Evolutionary conservation across 2,797 vertebrate genomes (phyloP), one percentile per base, ranked within the genome.

Genomic region (Acipenser transmontanus): DNA sequence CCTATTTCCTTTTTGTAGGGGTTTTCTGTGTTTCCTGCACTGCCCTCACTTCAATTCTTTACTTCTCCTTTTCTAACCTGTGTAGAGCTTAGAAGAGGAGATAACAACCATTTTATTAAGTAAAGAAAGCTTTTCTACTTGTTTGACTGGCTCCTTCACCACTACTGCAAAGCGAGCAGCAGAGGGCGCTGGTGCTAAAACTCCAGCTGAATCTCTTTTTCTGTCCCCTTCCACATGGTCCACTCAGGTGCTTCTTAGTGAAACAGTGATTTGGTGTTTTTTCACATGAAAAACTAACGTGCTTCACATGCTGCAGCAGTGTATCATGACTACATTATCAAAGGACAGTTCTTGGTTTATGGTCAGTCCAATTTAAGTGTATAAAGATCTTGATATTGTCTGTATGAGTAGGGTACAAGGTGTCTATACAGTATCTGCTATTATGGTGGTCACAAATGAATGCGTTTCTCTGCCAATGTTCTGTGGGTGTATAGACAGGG

Each of bases 1-100:
- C 6, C 6, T 20, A 7, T 61, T 66, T 66, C 20, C 11, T 9
- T 13, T 57, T 59, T 14, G 10, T 48, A 49, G 34, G 48, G 0
- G 14, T 13, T 6, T n/a, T 52, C 7, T 49, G n/a, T 63, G 34
- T 34, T 9, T 47, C 6, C 6, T 20, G 47, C 66, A 17, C 61
- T 49, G 49, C 9, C 64, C 74, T 76, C 71, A 76, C 69, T 73
- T 74, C 89, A 85, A 77, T 74, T 82, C 73, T 72, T 74, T 80
- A 77, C 81, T 80, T 82, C 84, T 81, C 74, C 74, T 81, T 82
- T 79, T 88, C 75, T 81, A 76, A 89, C 87, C 68, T 76, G 66
- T 88, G 78, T 84, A 97, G 93, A 95, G 93, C 86, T 91, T 97
- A 80, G 93, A 95, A 88, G 93, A 96, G 84, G 94, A 96, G 87